Evolutionary conservation across 2,113 vertebrate genomes (phyloP).

Genomic region (Tretioscincus oriximinensis): DNA sequence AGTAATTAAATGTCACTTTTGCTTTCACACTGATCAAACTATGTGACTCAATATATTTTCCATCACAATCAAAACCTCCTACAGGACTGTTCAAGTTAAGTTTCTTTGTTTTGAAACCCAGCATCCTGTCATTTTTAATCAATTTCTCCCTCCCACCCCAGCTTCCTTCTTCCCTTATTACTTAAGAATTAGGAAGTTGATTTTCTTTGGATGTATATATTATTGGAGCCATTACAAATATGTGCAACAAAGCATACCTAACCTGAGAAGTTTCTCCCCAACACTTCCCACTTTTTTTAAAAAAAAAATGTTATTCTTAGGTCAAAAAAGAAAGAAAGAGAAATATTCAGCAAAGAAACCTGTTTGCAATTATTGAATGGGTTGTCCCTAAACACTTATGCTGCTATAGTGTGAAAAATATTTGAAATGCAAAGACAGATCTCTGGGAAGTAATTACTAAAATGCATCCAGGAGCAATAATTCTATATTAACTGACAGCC

Average conservation of each 20-base stretch:
- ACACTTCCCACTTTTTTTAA: conserved; percentile 68
- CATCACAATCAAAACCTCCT: conserved; percentile 71
- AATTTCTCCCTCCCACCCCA: conserved; percentile 41
- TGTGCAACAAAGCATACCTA: conserved; percentile 61
- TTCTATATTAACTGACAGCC: conserved; percentile 82
- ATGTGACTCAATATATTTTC: conserved; percentile 72
- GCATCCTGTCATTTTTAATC: conserved; percentile 75
- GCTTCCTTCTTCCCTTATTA: conserved; percentile 40
- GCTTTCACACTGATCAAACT: conserved; percentile 75
- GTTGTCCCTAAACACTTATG: conserved; percentile 80
- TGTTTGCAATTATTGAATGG: conserved; percentile 76
- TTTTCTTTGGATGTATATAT: conserved; percentile 59
- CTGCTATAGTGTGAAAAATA: conserved; percentile 81
- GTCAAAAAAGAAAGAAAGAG: no score
- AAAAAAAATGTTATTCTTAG: no score
- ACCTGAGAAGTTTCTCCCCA: conserved; percentile 68
- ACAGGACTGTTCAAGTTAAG: conserved; percentile 60
- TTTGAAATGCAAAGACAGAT: conserved; percentile 81
- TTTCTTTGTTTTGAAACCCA: conserved; percentile 67
- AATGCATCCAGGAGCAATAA: conserved; percentile 83
- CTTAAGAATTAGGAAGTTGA: conserved; percentile 68
- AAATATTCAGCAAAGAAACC: conserved; percentile 42
- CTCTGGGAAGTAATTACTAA: conserved; percentile 84
- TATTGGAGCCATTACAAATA: conserved; percentile 67
- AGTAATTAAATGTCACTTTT: conserved; percentile 75